A percentile compares a stretch with the other conserved stretches of the same genome.
Evolutionary conservation across 2,888 invertebrate species (phyloP).

Genomic region (Hyalella azteca): DNA sequence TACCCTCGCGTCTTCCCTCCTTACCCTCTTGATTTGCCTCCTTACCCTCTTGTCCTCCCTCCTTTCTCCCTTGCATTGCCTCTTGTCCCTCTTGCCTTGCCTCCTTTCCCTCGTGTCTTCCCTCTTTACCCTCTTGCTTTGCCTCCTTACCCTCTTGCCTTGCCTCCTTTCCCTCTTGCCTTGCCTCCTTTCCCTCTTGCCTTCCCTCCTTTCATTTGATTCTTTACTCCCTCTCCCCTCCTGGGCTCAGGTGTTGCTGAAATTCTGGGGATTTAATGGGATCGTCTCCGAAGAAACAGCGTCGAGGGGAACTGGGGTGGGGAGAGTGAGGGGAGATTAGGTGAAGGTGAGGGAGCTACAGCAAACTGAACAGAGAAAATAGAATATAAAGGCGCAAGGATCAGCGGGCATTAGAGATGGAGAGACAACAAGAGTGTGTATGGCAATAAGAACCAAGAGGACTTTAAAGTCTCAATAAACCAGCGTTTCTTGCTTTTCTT

Average conservation of each 20-base stretch:
- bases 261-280: conserved; percentile 23
- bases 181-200: not conserved
- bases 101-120: not conserved
- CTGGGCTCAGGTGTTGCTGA: conserved; percentile 7
- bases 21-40: not conserved
- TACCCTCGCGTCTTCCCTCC: not conserved
- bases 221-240: not conserved
- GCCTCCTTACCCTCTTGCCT: not conserved
- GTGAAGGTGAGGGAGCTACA: not conserved
- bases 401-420: no score
- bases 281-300: conserved; percentile 33
- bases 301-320: not conserved
- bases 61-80: not conserved
- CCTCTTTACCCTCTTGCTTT: not conserved
- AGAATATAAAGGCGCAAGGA: no score
- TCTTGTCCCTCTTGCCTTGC: not conserved
- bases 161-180: not conserved
- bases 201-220: not conserved
- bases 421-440: no score
- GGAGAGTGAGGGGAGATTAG: not conserved
- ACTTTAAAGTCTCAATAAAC: no score
- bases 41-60: not conserved
- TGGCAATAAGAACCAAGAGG: no score
- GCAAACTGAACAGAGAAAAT: not conserved
- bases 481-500: no score